Conservation (phyloP, 2,797 vertebrate genomes). For the Poecilia velifera region DNA sequence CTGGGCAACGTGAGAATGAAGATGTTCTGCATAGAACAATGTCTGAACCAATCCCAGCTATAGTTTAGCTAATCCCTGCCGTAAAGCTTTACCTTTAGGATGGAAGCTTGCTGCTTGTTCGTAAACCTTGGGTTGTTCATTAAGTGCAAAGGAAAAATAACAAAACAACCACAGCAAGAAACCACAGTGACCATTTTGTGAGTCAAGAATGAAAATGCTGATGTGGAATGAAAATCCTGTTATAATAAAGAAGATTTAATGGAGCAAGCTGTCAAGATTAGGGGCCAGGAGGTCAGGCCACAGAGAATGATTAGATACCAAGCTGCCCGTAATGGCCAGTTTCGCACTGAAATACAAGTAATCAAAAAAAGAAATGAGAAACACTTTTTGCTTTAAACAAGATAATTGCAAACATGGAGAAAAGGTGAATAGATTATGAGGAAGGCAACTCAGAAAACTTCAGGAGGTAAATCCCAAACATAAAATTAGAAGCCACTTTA, state of each 20-base stretch:
- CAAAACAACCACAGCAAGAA: not conserved
- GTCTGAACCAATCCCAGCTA: not conserved
- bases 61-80: not conserved
- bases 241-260: not conserved
- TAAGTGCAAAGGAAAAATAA: not conserved
- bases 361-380: not conserved
- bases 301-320: not conserved
- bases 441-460: not conserved
- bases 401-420: not conserved
- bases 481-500: not conserved
- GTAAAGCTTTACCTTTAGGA: not conserved
- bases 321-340: no score
- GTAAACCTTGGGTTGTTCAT: not conserved
- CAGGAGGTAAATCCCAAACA: not conserved
- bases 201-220: not conserved
- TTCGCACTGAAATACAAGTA: not conserved
- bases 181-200: not conserved
- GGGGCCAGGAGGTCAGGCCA: not conserved
- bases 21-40: not conserved
- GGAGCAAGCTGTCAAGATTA: not conserved
- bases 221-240: not conserved
- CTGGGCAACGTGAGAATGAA: not conserved
- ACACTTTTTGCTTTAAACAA: not conserved
- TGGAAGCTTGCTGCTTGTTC: not conserved
- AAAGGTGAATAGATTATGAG: not conserved